Conservation (phyloP, 2,888 invertebrate genomes). For the Cosmia trapezina region DNA sequence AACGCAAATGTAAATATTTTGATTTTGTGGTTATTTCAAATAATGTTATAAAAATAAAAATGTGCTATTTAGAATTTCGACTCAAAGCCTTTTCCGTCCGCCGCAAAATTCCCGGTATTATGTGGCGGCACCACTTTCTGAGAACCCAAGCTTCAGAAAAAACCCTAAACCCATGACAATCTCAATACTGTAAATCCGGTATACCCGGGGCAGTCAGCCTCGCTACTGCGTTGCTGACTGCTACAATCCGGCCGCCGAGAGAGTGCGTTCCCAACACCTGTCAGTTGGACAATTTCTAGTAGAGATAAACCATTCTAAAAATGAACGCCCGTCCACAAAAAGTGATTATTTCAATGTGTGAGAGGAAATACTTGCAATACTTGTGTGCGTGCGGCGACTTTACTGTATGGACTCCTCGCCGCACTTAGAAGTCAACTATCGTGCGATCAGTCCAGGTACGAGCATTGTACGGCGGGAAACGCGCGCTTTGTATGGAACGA, state of each 20-base stretch:
- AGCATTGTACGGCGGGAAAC: too few relatives aligned
- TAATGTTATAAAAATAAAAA: not conserved
- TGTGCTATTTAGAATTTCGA: not conserved
- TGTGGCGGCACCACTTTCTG: not conserved
- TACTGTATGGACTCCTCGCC: too few relatives aligned
- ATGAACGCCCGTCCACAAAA: too few relatives aligned
- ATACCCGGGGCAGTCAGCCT: not conserved
- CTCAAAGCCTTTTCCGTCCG: not conserved
- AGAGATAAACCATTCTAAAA: too few relatives aligned
- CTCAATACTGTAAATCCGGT: not conserved
- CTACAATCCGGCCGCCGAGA: not conserved
- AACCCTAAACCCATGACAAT: not conserved
- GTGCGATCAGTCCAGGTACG: too few relatives aligned
- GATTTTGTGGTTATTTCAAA: conserved; percentile 8
- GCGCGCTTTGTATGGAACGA: too few relatives aligned
- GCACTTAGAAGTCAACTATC: too few relatives aligned
- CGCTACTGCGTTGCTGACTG: not conserved
- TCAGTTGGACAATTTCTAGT: too few relatives aligned
- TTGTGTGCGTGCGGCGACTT: too few relatives aligned
- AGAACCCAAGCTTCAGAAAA: not conserved
- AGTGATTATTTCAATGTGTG: too few relatives aligned
- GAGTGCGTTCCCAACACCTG: too few relatives aligned
- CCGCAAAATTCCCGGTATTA: not conserved
- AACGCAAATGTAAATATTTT: conserved; percentile 15
- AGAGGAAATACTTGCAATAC: too few relatives aligned